Conservation (phyloP, 2,888 invertebrate genomes). For the Rhagonycha fulva region DNA sequence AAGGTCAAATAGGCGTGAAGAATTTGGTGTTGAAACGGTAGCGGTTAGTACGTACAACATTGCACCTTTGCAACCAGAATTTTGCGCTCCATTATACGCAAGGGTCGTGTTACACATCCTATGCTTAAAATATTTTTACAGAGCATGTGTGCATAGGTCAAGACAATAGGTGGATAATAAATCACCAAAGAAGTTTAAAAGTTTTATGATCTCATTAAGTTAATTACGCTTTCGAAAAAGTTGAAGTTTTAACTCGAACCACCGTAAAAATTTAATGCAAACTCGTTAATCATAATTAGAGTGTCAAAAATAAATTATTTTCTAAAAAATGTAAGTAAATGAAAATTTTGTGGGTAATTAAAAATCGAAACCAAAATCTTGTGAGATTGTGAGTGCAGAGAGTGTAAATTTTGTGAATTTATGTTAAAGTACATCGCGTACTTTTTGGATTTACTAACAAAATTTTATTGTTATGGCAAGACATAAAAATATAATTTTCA, state of each 20-base stretch:
- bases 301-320: neutral
- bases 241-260: neutral
- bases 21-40: slow-evolving; percentile 31
- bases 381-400: neutral
- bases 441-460: neutral
- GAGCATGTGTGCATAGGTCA: neutral
- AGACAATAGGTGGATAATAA: neutral
- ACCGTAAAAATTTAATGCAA: neutral
- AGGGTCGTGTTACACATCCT: slow-evolving; percentile 8
- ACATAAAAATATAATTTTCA: slow-evolving; percentile 1
- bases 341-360: neutral
- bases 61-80: slow-evolving; percentile 24
- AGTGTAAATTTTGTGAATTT: neutral
- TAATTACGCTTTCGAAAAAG: neutral
- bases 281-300: neutral
- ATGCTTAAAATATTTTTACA: neutral
- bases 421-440: neutral
- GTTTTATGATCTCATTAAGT: neutral
- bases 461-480: neutral
- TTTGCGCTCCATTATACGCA: slow-evolving; percentile 21
- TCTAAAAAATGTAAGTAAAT: neutral
- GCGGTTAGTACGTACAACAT: slow-evolving; percentile 20
- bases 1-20: slow-evolving; percentile 34
- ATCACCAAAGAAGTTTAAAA: neutral
- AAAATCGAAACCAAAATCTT: neutral